These are phyloP conservation scores for Cephus rjabovi DNA, from an alignment of 2,888 invertebrate genomes.

Conservation along the genomic window DNA sequence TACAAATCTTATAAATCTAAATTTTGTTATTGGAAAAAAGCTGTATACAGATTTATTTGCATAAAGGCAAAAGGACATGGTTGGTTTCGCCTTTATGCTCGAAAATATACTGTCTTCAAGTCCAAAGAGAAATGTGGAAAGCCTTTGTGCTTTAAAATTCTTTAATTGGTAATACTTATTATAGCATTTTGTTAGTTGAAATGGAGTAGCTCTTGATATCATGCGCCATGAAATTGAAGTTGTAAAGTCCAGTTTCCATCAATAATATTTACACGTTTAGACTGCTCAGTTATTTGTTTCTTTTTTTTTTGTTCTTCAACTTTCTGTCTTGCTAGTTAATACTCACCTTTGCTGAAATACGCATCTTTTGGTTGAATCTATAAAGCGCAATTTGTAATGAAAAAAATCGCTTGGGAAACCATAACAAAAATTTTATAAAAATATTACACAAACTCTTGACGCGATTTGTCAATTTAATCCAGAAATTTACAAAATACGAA, in stretches of 20 bases:
- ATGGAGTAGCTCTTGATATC: constrained; percentile 4
- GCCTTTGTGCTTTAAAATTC: background rate
- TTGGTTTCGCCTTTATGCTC: background rate
- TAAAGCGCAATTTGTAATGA: background rate
- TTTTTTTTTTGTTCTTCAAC: background rate
- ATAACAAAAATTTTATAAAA: background rate
- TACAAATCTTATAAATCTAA: background rate
- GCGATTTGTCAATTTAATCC: background rate
- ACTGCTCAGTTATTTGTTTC: background rate
- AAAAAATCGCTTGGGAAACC: background rate
- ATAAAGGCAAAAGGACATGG: background rate
- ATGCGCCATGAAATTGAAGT: constrained; percentile 11
- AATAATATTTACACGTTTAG: constrained; percentile 5
- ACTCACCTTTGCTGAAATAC: background rate
- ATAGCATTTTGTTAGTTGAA: background rate
- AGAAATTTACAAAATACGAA: background rate
- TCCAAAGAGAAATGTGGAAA: background rate
- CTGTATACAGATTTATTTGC: background rate
- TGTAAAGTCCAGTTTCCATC: constrained; percentile 15
- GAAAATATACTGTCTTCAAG: background rate
- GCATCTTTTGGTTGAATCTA: background rate
- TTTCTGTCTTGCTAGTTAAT: background rate
- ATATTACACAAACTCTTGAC: background rate
- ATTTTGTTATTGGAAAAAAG: background rate
- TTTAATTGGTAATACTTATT: background rate